Base-by-base conservation (phyloP, 1,140 invertebrate species). In the Papilio dardanus region DNA sequence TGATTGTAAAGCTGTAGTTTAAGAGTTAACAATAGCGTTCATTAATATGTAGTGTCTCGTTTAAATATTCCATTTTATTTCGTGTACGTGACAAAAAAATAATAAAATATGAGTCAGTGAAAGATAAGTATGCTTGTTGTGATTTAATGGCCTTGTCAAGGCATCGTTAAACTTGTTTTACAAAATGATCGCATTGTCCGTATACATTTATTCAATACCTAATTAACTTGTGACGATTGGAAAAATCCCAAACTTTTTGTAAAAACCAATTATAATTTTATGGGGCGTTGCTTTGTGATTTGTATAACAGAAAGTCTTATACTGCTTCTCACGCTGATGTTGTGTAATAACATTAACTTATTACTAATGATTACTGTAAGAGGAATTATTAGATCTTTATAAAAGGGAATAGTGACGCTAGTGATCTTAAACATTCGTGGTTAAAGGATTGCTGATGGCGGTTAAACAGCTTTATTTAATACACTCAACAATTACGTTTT, bases 11-110 rank as follows among this genome's bases (percentile, higher is more conserved):
- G 46, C 3, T 30, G 46, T 58, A 46, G 42, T 58, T 54, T 19
- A 19, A 31, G 46, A 73, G 12, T 19, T 19, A 73, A 73, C 71
- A 73, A 73, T 73, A 46, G 71, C 35, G 19, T 31, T 73, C 71
- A 73, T 73, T 73, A 73, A 19, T 30, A 73, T 73, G 58, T 54
- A 46, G 71, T 73, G 46, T 58, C 71, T 33, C 71, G 14, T 37
- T 54, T 54, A 54, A 54, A 54, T 46, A 54, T 54, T 54, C 46
- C 31, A 21, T 58, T 73, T 73, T 73, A 73, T 33, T 30, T 58
- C 42, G 16, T 54, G 71, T 73, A 73, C 71, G 71, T 73, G 71
- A 73, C 71, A 73, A 73, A 73, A 73, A 73, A 54, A 73, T 73
- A 50, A 50, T 58, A 35, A 58, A 73, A 50, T 21, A 21, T 54